Percentiles rank a stretch among this genome's conserved stretches.
phyloP scores from a whole-genome alignment of 1,140 invertebrate species.

The Stenopsyche tienmushanensis region DNA sequence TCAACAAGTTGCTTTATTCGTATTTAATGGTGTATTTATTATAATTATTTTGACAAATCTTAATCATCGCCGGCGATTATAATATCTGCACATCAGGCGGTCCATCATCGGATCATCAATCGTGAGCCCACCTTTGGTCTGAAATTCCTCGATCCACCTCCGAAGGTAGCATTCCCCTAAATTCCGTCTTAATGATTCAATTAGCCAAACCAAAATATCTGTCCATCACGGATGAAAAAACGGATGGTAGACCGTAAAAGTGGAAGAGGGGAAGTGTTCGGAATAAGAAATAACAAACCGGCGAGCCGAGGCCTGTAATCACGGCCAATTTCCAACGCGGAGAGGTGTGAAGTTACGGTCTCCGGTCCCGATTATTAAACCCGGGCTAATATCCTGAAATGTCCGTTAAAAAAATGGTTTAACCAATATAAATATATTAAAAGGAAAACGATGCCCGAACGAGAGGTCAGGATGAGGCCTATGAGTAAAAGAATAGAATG shows the following conservation, averaged over 20 bases:
- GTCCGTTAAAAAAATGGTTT: constrained; percentile 19
- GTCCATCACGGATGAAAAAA: constrained; percentile 24
- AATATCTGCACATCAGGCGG: constrained; percentile 6
- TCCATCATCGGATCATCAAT: constrained; percentile 10
- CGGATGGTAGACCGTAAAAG: background rate
- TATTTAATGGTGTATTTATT: constrained; percentile 5
- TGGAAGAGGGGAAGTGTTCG: constrained; percentile 8
- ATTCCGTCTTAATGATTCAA: constrained; percentile 41
- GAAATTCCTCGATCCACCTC: constrained; percentile 5
- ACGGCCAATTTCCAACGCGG: constrained; percentile 37
- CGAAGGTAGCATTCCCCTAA: constrained; percentile 34
- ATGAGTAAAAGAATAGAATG: background rate
- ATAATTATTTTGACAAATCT: constrained; percentile 7
- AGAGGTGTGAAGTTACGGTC: constrained; percentile 38
- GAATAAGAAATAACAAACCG: constrained; percentile 35
- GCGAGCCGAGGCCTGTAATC: constrained; percentile 33
- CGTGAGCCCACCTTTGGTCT: background rate
- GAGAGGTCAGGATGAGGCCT: background rate
- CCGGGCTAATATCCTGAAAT: constrained; percentile 9
- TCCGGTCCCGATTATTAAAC: constrained; percentile 21
- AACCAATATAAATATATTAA: constrained; percentile 28
- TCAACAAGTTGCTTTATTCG: too few species aligned
- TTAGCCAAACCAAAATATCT: constrained; percentile 38
- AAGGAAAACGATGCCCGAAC: background rate
- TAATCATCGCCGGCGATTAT: constrained; percentile 12